These are phyloP conservation scores for Eutrigla gurnardus DNA, from an alignment of 2,797 vertebrate genomes.

Conservation along the genomic window DNA sequence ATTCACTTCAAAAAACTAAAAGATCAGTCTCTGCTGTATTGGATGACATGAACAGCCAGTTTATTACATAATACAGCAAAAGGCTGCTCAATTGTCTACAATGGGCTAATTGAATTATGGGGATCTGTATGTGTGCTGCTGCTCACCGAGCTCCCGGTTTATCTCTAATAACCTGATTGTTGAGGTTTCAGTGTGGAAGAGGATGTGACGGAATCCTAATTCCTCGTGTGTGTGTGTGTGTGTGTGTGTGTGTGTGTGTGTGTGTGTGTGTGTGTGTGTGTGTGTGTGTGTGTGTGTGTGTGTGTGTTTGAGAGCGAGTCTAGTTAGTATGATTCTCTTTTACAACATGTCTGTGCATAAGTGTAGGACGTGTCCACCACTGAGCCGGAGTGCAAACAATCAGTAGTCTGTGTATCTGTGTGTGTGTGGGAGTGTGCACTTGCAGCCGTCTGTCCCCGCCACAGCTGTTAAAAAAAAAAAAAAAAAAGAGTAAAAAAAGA, in stretches of 20 bases:
- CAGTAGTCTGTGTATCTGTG: background rate
- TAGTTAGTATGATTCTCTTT: background rate
- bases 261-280: background rate
- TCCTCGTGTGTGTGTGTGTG: constrained; percentile 5
- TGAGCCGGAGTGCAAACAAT: no score
- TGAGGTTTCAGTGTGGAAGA: constrained; percentile 47
- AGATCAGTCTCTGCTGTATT: constrained; percentile 21
- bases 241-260: background rate
- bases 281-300: no score
- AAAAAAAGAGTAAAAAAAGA: constrained; percentile 4
- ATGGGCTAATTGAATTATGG: constrained; percentile 70
- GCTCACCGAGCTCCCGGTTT: constrained; percentile 53
- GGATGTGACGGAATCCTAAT: constrained; percentile 48
- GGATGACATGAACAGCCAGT: constrained; percentile 47
- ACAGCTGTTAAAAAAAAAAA: constrained; percentile 8
- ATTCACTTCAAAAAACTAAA: constrained; percentile 44
- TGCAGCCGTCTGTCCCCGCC: background rate
- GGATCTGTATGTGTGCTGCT: constrained; percentile 25
- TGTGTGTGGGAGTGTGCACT: background rate
- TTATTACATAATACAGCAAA: constrained; percentile 53
- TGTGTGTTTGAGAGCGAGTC: no score
- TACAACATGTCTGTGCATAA: background rate
- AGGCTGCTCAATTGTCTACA: constrained; percentile 35
- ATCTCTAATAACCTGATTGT: constrained; percentile 78
- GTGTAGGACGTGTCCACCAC: background rate